Conservation (phyloP, 64 coral and sea anemone genomes). For the Pachyseris speciosa region DNA sequence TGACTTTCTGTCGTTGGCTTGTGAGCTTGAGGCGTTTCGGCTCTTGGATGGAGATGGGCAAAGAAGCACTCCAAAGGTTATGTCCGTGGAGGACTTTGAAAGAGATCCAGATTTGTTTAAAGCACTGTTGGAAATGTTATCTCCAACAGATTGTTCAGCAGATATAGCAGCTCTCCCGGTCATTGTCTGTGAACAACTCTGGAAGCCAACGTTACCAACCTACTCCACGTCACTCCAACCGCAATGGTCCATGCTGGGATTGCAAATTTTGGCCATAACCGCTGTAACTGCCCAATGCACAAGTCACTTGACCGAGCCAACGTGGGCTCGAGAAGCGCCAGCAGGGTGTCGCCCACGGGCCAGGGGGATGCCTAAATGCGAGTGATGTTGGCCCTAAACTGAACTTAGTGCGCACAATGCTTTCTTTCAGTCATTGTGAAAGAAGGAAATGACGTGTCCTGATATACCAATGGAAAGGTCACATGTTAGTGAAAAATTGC, state of each 20-base stretch:
- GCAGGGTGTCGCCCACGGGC: too few relatives aligned
- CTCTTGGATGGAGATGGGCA: neutral
- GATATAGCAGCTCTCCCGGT: neutral
- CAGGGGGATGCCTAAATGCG: too few relatives aligned
- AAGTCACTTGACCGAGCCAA: too few relatives aligned
- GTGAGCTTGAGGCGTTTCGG: constrained; percentile 39
- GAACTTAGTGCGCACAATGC: too few relatives aligned
- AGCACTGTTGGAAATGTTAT: constrained; percentile 7
- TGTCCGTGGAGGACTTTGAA: neutral
- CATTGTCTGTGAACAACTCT: neutral
- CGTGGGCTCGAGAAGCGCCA: too few relatives aligned
- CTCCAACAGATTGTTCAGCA: neutral
- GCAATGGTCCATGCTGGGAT: too few relatives aligned
- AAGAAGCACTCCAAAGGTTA: neutral
- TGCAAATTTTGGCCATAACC: constrained; percentile 18
- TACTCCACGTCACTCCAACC: neutral
- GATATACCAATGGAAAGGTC: too few relatives aligned
- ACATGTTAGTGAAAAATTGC: too few relatives aligned
- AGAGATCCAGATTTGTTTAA: neutral
- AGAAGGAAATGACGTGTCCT: too few relatives aligned
- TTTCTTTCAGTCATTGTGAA: too few relatives aligned
- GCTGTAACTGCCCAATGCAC: neutral
- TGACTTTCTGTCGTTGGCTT: constrained; percentile 12
- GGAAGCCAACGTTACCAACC: neutral
- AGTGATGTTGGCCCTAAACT: too few relatives aligned